Base-by-base conservation (phyloP, 2,888 invertebrate species). In the Eurytoma californica region DNA sequence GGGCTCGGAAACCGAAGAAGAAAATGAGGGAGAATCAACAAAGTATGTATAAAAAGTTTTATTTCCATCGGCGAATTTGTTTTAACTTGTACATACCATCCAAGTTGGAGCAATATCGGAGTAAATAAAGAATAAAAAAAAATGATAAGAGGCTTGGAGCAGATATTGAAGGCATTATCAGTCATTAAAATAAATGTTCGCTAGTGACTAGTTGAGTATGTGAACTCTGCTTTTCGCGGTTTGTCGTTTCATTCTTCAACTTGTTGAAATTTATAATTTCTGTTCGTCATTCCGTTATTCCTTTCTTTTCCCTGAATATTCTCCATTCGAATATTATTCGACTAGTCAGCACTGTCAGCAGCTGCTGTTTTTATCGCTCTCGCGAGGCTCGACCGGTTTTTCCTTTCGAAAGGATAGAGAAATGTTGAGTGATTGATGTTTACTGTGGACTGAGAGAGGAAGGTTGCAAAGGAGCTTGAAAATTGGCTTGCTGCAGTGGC, bases 1-100 rank as follows among this genome's bases (percentile, higher is more conserved):
- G 77, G 88, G 88, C 61, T 90, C 90, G 16, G 89, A 90, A 77
- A 90, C 90, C 28, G 90, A 90, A 80, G 89, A 90, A 49, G 86
- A 87, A 72, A 87, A 90, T 78, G 90, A 89, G 53, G 85, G 84
- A 39, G 89, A 89, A 80, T 79, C 88, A 82, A 85, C 86, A 73
- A 90, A 89, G 90, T 90, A 84, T 63, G 87, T 84, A 53, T 53
- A 16, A 79, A 16, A 18, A 73, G 14, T 53, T 14, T 60, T 24
- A 0, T 13, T 0, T 4, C 0, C 0, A 4, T 4, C 39, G 39
- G 5, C 39, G 39, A 39, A 28, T 24, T 53, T 30, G 7, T 12
- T 47, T 47, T 28, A 20, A 51, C 51, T 24, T n/a, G 2, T 7
- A 39, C 39, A 39, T 7, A 7, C 4, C 58, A 66, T 73, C 73